Evolutionary conservation across 2,113 vertebrate species (phyloP).

Genomic region (Alligator mississippiensis): DNA sequence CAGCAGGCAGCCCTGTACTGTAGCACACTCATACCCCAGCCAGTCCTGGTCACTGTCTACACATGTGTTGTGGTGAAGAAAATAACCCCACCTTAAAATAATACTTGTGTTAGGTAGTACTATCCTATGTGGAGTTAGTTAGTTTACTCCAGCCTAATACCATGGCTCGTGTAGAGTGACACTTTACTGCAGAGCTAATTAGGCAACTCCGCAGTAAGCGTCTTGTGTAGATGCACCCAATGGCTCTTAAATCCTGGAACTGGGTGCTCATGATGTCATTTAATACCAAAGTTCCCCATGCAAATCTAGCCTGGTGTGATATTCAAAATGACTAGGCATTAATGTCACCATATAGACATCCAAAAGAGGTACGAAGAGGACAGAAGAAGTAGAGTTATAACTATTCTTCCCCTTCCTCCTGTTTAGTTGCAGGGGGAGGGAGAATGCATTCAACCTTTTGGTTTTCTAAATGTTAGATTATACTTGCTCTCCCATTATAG

Average conservation of each 20-base stretch:
- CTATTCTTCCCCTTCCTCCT: not conserved
- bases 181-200: too few relatives aligned
- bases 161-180: too few relatives aligned
- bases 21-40: too few relatives aligned
- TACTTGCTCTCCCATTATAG: not conserved
- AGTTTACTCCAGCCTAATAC: too few relatives aligned
- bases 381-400: not conserved
- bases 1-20: too few relatives aligned
- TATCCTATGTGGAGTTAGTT: too few relatives aligned
- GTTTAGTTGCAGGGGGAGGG: not conserved
- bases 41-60: too few relatives aligned
- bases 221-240: too few relatives aligned
- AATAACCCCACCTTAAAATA: too few relatives aligned
- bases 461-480: constrained; percentile 33
- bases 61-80: too few relatives aligned
- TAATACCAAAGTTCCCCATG: not conserved
- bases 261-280: not conserved
- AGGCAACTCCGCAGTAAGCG: too few relatives aligned
- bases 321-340: not conserved
- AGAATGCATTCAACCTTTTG: not conserved
- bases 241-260: not conserved
- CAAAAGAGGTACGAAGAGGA: not conserved
- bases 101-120: too few relatives aligned
- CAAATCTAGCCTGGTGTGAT: not conserved
- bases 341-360: not conserved